A percentile compares a stretch with the other conserved stretches of the same genome.
phyloP scores from a whole-genome alignment of 1,140 invertebrate genomes.

The Gryon sp. region DNA sequence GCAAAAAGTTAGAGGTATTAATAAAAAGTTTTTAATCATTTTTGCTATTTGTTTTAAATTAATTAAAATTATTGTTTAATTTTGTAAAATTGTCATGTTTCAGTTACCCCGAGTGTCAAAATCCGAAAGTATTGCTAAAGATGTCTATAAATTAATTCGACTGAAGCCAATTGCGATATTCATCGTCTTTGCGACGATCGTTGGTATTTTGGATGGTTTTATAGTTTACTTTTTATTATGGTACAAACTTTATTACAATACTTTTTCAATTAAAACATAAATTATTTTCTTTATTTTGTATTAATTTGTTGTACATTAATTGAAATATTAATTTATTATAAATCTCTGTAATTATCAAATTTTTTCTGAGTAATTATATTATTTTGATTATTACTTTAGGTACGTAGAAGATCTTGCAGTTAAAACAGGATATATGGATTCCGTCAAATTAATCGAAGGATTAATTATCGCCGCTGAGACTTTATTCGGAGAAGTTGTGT shows the following conservation, averaged over 20 bases:
- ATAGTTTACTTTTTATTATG: constrained; percentile 90
- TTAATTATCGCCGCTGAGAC: constrained; percentile 87
- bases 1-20: constrained; percentile 82
- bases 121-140: constrained; percentile 83
- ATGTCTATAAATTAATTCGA: constrained; percentile 81
- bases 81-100: too few relatives aligned
- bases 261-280: constrained; percentile 5
- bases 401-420: constrained; percentile 86
- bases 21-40: constrained; percentile 26
- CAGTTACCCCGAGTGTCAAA: constrained; percentile 84
- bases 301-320: too few relatives aligned
- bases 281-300: not conserved
- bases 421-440: constrained; percentile 80
- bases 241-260: constrained; percentile 76
- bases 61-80: constrained; percentile 6
- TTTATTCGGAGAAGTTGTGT: constrained; percentile 86
- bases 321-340: too few relatives aligned
- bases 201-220: constrained; percentile 87
- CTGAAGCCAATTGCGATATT: constrained; percentile 84
- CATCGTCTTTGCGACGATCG: constrained; percentile 84
- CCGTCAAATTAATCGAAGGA: constrained; percentile 88
- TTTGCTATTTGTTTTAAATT: not conserved
- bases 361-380: too few relatives aligned
- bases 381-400: constrained; percentile 72
- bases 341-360: too few relatives aligned